Evolutionary conservation across 2,888 invertebrate genomes (phyloP).

Genomic region (Xanthia togata): DNA sequence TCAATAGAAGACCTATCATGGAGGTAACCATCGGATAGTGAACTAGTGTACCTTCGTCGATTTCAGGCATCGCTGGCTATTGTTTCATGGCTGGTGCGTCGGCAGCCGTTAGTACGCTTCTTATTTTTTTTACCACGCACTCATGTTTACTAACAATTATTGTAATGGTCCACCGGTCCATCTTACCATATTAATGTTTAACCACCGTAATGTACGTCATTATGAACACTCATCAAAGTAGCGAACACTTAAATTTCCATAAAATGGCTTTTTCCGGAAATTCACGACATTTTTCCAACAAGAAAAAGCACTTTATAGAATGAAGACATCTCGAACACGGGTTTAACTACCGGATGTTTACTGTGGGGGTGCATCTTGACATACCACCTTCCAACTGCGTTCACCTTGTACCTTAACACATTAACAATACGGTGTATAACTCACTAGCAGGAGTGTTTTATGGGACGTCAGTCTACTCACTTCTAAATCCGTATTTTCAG

Average conservation of each 20-base stretch:
- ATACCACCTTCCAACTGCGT: constrained; percentile 39
- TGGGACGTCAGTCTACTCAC: constrained; percentile 31
- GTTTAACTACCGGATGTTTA: constrained; percentile 83
- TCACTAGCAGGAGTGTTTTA: constrained; percentile 11
- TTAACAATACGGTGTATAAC: constrained; percentile 52
- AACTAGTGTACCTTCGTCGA: constrained; percentile 76
- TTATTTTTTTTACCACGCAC: constrained; percentile 54
- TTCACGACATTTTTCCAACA: constrained; percentile 70
- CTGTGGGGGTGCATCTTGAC: constrained; percentile 60
- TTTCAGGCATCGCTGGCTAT: constrained; percentile 83
- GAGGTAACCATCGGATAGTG: constrained; percentile 78
- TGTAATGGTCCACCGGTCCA: constrained; percentile 60
- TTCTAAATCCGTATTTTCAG: constrained; percentile 69
- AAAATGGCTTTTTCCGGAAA: constrained; percentile 56
- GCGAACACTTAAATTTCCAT: constrained; percentile 59
- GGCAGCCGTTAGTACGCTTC: constrained; percentile 70
- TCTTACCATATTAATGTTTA: constrained; percentile 61
- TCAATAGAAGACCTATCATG: constrained; percentile 77
- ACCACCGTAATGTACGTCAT: constrained; percentile 34
- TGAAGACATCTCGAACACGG: constrained; percentile 70
- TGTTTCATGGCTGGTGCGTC: constrained; percentile 82
- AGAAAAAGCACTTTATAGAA: constrained; percentile 80
- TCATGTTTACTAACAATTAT: constrained; percentile 74
- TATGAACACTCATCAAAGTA: constrained; percentile 42
- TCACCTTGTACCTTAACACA: constrained; percentile 43